Conservation (phyloP, 2,888 invertebrate species). For the Tetropium fuscum region DNA sequence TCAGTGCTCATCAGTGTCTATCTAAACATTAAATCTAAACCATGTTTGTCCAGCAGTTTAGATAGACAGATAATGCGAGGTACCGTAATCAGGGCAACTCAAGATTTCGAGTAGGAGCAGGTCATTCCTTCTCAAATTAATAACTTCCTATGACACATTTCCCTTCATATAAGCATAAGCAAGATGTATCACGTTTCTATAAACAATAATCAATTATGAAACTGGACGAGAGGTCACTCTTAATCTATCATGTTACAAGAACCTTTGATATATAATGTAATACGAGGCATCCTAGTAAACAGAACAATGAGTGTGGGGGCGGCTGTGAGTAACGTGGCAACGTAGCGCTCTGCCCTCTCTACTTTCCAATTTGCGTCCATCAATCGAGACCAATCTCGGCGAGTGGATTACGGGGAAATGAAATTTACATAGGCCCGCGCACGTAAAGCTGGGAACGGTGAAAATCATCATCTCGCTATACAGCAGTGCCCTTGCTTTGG, state of each 20-base stretch:
- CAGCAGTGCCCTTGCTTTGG: conserved; percentile 18
- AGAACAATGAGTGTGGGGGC: conserved; percentile 38
- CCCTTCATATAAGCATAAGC: too few relatives aligned
- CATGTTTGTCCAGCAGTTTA: too few relatives aligned
- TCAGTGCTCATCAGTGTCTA: too few relatives aligned
- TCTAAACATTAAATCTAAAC: too few relatives aligned
- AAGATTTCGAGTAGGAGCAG: too few relatives aligned
- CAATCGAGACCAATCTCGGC: conserved; percentile 78
- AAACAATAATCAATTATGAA: conserved; percentile 52
- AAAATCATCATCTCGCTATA: conserved; percentile 35
- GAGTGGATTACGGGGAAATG: conserved; percentile 78
- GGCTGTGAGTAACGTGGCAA: conserved; percentile 50
- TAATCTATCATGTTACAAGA: conserved; percentile 55
- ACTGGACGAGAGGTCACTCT: conserved; percentile 45
- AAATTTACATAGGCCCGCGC: conserved; percentile 75
- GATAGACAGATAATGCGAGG: too few relatives aligned
- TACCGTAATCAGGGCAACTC: too few relatives aligned
- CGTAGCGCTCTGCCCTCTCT: conserved; percentile 58
- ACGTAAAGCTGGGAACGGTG: conserved; percentile 37
- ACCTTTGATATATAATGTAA: conserved; percentile 57
- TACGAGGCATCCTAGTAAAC: conserved; percentile 52
- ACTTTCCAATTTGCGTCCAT: conserved; percentile 78
- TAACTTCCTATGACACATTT: too few relatives aligned
- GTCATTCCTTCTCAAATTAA: too few relatives aligned
- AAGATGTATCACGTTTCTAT: conserved; percentile 34